Percentiles rank a stretch among this genome's conserved stretches.
Conservation (phyloP, 2,113 vertebrate genomes). For the Harpagus bidentatus region DNA sequence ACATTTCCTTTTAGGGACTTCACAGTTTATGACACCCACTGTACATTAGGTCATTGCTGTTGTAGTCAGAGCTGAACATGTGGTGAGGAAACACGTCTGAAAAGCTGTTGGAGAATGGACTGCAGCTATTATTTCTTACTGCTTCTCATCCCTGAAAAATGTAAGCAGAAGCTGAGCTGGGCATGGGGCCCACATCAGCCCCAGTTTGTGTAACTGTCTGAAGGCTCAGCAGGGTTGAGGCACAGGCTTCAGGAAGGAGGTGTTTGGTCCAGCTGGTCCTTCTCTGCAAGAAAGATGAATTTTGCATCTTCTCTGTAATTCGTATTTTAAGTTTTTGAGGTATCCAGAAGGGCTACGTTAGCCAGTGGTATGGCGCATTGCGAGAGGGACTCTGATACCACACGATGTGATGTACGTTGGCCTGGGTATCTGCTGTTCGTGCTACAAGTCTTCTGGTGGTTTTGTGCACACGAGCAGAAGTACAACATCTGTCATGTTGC, state of each 20-base stretch:
- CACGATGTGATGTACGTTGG: rapidly evolving
- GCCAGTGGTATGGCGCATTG: not conserved
- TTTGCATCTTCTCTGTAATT: not conserved
- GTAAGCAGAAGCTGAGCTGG: not conserved
- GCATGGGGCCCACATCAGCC: not conserved
- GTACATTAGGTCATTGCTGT: not conserved
- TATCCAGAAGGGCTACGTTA: not conserved
- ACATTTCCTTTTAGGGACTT: not conserved
- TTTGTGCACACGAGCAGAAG: not conserved
- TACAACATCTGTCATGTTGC: rapidly evolving
- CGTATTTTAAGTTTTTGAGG: not conserved
- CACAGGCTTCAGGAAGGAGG: not conserved
- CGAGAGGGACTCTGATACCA: not conserved
- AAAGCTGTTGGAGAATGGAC: not conserved
- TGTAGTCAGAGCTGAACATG: not conserved
- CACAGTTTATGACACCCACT: not conserved
- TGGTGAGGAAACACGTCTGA: not conserved
- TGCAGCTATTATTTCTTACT: not conserved
- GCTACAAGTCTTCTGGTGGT: not conserved
- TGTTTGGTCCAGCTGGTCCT: not conserved
- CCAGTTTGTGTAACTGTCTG: not conserved
- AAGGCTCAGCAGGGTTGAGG: not conserved
- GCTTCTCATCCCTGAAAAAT: not conserved
- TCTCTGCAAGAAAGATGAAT: not conserved
- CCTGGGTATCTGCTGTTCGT: not conserved